Conservation (phyloP, 2,113 vertebrate species). For the Mesitornis unicolor region DNA sequence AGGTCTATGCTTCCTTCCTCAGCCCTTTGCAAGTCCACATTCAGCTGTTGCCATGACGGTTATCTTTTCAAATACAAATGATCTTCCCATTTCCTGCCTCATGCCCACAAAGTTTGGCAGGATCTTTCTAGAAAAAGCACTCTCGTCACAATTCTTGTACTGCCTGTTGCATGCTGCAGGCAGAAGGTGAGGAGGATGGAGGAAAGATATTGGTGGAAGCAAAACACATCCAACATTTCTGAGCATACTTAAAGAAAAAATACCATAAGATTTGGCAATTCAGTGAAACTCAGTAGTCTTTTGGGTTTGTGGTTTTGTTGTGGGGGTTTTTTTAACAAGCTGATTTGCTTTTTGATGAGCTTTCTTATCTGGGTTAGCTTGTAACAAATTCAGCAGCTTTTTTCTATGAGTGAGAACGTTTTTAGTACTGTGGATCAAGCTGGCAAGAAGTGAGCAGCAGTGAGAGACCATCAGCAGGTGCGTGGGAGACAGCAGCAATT, state of each 20-base stretch:
- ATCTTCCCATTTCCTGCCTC: background rate
- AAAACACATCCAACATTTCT: background rate
- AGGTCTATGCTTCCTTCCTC: background rate
- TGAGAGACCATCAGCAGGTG: constrained; percentile 39
- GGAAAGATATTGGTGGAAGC: background rate
- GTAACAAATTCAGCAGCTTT: background rate
- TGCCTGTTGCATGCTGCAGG: background rate
- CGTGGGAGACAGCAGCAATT: background rate
- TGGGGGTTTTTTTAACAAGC: background rate
- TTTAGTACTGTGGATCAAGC: background rate
- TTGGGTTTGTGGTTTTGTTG: no score
- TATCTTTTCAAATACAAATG: background rate
- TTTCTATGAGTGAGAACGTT: constrained; percentile 2
- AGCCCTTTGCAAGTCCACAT: background rate
- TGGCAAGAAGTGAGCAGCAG: constrained; percentile 21
- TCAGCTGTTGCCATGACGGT: background rate
- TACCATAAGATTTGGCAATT: background rate
- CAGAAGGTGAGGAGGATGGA: background rate
- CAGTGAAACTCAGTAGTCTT: no score
- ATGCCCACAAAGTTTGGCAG: background rate
- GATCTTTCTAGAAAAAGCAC: background rate
- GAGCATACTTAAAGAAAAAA: background rate
- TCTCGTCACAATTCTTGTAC: background rate
- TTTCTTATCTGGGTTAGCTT: background rate
- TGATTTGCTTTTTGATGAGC: background rate